Conservation (phyloP, 2,888 invertebrate genomes). For the Polia nebulosa region DNA sequence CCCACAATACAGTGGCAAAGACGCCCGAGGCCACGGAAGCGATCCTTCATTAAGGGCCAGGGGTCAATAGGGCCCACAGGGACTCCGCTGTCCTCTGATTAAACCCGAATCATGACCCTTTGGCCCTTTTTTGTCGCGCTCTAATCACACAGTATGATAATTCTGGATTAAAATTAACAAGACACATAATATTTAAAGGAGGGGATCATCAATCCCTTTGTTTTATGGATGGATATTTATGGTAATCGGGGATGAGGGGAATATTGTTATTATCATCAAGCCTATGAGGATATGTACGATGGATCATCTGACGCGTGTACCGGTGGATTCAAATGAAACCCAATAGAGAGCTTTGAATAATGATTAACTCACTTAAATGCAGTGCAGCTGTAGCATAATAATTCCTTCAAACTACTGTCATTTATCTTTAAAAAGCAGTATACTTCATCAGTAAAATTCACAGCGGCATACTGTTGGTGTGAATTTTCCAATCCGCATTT, state of each 20-base stretch:
- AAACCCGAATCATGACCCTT: constrained; percentile 74
- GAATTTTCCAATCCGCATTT: too few species aligned
- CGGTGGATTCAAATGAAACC: not conserved
- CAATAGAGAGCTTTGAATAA: not conserved
- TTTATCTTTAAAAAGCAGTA: too few species aligned
- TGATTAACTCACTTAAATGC: not conserved
- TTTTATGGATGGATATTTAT: constrained; percentile 49
- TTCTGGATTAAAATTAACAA: constrained; percentile 66
- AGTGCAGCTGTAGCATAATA: not conserved
- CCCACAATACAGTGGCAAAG: constrained; percentile 75
- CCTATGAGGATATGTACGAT: not conserved
- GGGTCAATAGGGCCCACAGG: constrained; percentile 79
- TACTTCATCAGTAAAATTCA: not conserved
- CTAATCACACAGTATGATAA: constrained; percentile 76
- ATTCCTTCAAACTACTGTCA: too few species aligned
- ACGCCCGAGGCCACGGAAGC: constrained; percentile 78
- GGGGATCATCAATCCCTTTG: constrained; percentile 50
- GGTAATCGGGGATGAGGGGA: constrained; percentile 31
- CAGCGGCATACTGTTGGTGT: not conserved
- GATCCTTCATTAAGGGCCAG: constrained; percentile 83
- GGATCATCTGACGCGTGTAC: not conserved
- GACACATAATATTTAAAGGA: constrained; percentile 38
- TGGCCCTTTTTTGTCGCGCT: constrained; percentile 73
- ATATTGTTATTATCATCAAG: constrained; percentile 7
- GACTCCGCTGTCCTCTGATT: constrained; percentile 73